Evolutionary conservation across 2,797 vertebrate genomes (phyloP).

Genomic region (Sebastolobus alascanus): DNA sequence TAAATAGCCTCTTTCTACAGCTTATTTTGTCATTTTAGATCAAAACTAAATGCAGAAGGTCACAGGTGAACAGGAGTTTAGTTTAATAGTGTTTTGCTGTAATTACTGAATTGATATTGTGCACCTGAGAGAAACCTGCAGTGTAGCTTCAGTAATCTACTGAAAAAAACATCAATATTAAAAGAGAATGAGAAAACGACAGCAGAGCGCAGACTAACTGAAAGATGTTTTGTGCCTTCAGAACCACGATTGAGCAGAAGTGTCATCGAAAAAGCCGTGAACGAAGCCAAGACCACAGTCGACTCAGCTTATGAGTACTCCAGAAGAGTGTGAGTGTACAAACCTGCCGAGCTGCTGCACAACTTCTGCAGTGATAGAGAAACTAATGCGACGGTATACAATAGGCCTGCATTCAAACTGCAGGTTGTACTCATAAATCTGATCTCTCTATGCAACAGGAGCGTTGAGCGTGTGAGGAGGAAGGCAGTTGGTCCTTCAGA

Average conservation of each 20-base stretch:
- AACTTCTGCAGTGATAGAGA: neutral
- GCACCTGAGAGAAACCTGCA: neutral
- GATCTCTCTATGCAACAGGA: constrained; percentile 31
- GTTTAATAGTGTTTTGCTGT: neutral
- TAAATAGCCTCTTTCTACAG: neutral
- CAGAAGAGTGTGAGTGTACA: constrained; percentile 76
- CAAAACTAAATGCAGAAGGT: neutral
- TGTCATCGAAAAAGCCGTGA: constrained; percentile 65
- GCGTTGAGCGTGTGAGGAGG: constrained; percentile 59
- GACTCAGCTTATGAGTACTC: constrained; percentile 84
- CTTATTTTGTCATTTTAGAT: neutral
- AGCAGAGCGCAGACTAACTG: neutral
- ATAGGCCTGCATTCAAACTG: no score
- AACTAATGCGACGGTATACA: neutral
- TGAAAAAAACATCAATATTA: neutral
- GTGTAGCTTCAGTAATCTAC: neutral
- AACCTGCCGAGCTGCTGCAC: neutral
- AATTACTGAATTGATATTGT: neutral
- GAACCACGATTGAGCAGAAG: constrained; percentile 31
- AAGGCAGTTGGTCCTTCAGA: constrained; percentile 74
- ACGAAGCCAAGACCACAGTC: constrained; percentile 80
- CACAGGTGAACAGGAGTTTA: neutral
- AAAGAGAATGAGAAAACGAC: neutral
- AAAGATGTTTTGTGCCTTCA: constrained; percentile 28
- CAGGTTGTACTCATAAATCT: neutral